These are phyloP conservation scores for Botia almorhae DNA, from an alignment of 2,797 vertebrate species.

Conservation along the genomic window DNA sequence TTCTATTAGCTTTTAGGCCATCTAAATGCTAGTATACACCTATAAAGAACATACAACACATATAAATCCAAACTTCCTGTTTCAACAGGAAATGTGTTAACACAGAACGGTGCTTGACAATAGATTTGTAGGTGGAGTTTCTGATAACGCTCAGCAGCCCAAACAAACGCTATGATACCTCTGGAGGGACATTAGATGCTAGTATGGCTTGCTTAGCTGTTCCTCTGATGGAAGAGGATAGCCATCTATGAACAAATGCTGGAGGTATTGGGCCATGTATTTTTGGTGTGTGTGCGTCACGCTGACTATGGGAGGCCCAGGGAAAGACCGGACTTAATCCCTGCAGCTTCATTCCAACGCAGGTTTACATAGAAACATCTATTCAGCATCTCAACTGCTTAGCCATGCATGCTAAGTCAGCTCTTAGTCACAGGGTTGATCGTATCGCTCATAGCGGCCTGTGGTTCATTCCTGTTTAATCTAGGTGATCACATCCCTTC, in stretches of 20 bases:
- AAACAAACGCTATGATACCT: constrained; percentile 7
- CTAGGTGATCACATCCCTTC: not conserved
- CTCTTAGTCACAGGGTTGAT: not conserved
- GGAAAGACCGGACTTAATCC: constrained; percentile 39
- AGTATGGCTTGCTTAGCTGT: not conserved
- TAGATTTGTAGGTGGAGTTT: too few species aligned
- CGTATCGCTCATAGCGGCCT: not conserved
- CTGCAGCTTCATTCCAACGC: constrained; percentile 21
- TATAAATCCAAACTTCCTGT: too few species aligned
- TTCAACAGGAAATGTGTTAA: too few species aligned
- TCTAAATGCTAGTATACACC: not conserved
- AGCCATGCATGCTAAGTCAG: constrained; percentile 12
- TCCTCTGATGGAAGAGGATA: constrained; percentile 28
- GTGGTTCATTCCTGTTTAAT: not conserved
- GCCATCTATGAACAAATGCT: constrained; percentile 10
- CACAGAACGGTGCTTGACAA: too few species aligned
- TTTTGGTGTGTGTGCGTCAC: constrained; percentile 26
- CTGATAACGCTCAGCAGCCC: not conserved
- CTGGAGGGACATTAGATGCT: not conserved
- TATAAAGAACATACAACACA: not conserved
- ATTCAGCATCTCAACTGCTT: constrained; percentile 14
- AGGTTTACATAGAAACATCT: constrained; percentile 18
- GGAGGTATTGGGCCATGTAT: constrained; percentile 38
- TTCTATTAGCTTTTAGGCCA: not conserved
- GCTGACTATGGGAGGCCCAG: not conserved